Evolutionary conservation across 2,113 vertebrate genomes (phyloP).

Genomic region (Suncus etruscus): DNA sequence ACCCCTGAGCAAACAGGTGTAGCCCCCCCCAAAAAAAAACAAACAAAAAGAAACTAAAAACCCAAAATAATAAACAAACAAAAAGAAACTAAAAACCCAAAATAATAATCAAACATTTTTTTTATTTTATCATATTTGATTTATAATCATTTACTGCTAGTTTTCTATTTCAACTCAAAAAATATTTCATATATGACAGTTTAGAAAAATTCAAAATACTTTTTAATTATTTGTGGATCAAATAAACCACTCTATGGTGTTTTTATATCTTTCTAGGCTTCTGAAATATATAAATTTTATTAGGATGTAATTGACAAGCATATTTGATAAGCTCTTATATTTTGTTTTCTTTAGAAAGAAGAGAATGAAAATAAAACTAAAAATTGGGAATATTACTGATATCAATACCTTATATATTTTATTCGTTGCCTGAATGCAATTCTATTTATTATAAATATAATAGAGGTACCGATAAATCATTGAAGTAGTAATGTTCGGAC

Average conservation of each 20-base stretch:
- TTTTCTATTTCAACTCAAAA: background rate
- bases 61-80: background rate
- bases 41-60: too few species aligned
- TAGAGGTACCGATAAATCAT: background rate
- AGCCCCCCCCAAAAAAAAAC: too few species aligned
- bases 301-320: background rate
- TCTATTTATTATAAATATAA: background rate
- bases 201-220: background rate
- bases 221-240: slow-evolving; percentile 6
- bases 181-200: background rate
- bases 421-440: too few species aligned
- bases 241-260: background rate
- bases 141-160: slow-evolving; percentile 2
- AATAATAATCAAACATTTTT: background rate
- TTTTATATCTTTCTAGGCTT: background rate
- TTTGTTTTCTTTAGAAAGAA: background rate
- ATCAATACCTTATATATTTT: too few species aligned
- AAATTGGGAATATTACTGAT: too few species aligned
- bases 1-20: too few species aligned
- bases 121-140: background rate
- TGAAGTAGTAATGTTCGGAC: background rate
- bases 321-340: background rate
- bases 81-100: too few species aligned
- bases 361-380: background rate
- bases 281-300: too few species aligned